Conservation (phyloP, 2,797 vertebrate genomes). For the Gymnothorax javanicus region DNA sequence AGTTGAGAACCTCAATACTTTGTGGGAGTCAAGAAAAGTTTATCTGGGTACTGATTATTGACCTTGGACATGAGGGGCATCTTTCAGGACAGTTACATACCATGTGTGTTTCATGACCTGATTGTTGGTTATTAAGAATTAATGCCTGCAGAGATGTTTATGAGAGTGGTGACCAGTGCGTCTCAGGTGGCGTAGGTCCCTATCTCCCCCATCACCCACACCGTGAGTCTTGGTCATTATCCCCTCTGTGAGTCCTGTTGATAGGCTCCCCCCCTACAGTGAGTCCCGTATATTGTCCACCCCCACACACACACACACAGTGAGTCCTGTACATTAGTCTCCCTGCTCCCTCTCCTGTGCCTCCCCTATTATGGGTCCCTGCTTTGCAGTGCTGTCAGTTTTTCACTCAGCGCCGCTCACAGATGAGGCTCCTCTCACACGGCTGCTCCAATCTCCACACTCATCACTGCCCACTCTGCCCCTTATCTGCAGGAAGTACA, state of each 20-base stretch:
- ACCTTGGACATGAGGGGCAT: not conserved
- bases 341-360: no score
- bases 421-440: conserved; percentile 9
- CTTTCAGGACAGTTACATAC: not conserved
- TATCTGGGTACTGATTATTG: no score
- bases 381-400: not conserved
- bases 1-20: no score
- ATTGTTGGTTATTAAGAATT: not conserved
- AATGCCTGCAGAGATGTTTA: not conserved
- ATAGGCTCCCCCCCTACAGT: no score
- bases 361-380: no score
- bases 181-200: not conserved
- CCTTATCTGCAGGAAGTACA: conserved; percentile 46
- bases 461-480: conserved; percentile 10
- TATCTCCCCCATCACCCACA: no score
- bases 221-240: no score
- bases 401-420: conserved; percentile 12
- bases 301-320: no score
- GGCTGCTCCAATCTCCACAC: conserved; percentile 36
- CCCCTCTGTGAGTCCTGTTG: no score
- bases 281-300: no score
- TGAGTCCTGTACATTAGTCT: no score
- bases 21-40: no score
- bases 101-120: not conserved
- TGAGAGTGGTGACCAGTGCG: not conserved